Base-by-base conservation (phyloP, 2,113 vertebrate species). In the Arenaria interpres region DNA sequence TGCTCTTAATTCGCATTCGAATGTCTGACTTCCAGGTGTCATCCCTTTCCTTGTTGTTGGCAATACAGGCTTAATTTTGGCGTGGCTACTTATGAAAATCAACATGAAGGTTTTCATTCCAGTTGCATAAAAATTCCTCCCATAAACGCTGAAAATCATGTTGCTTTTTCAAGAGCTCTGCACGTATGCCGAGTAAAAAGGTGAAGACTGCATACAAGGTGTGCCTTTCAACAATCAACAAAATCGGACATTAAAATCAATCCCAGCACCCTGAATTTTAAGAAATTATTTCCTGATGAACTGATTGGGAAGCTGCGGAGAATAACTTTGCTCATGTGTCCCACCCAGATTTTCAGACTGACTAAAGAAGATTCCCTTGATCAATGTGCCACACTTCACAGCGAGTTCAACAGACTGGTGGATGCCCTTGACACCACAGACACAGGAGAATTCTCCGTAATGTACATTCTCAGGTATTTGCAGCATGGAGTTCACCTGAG, bases 151-250 rank as follows among this genome's bases (percentile, higher is more conserved):
- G 59, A 71, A 92, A 72, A 39, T 33, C n/a, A 46, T 2, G 1
- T 33, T 72, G 39, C 27, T 76, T 93, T 95, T 89, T 57, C 30
- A 85, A 67, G 62, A 60, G 35, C 50, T 95, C 33, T 18, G 16
- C 33, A 6, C 4, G 18, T 4, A 21, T 35, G 23, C 67, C 67
- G n/a, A 35, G 15, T 46, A 60, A 86, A 83, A 88, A 60, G 7
- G n/a, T 57, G 32, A 91, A 48, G 33, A 54, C 23, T 45, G 9
- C 10, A 3, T n/a, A 11, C 10, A 51, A 79, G 1, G 1, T 21
- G 14, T 84, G 23, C 50, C n/a, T 77, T 83, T 89, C 56, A 88
- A 84, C 73, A 80, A n/a, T 71, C 51, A 77, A 33, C n/a, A 48
- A 14, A 74, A 57, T 0, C 6, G 15, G 25, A 6, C n/a, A 24